Conservation (phyloP, 2,113 vertebrate genomes). For the Albula glossodonta region DNA sequence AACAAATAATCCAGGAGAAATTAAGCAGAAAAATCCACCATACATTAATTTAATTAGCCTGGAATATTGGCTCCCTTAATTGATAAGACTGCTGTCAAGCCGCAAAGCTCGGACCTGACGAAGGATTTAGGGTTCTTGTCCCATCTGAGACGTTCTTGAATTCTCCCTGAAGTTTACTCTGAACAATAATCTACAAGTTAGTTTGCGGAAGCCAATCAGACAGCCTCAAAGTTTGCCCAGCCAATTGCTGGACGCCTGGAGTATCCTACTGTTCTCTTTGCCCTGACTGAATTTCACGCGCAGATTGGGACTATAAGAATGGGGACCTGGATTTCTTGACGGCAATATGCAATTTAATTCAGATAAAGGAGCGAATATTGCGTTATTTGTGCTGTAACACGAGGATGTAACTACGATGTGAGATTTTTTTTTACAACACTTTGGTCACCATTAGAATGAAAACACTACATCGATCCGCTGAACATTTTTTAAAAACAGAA, state of each 20-base stretch:
- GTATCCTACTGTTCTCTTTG: background rate
- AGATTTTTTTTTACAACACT: background rate
- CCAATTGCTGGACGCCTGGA: conserved; percentile 38
- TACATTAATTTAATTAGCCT: background rate
- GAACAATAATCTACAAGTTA: conserved; percentile 5
- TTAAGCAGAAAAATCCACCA: background rate
- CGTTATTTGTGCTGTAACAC: background rate
- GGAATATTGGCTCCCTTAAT: background rate
- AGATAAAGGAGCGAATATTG: too few relatives aligned
- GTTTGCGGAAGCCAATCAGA: conserved; percentile 41
- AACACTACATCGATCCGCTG: background rate
- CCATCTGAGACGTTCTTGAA: conserved; percentile 27
- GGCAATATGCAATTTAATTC: too few relatives aligned
- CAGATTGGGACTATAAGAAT: background rate
- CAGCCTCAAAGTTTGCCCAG: conserved; percentile 31
- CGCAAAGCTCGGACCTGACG: background rate
- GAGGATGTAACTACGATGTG: background rate
- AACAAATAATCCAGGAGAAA: conserved; percentile 7
- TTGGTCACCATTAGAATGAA: background rate
- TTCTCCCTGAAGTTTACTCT: conserved; percentile 15
- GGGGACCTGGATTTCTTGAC: background rate
- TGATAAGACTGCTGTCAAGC: conserved; percentile 4
- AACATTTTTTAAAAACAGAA: background rate
- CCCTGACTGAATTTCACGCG: background rate
- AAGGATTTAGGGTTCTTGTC: background rate